Base-by-base conservation (phyloP, 2,888 invertebrate genomes). In the Liposcelis brunnea region DNA sequence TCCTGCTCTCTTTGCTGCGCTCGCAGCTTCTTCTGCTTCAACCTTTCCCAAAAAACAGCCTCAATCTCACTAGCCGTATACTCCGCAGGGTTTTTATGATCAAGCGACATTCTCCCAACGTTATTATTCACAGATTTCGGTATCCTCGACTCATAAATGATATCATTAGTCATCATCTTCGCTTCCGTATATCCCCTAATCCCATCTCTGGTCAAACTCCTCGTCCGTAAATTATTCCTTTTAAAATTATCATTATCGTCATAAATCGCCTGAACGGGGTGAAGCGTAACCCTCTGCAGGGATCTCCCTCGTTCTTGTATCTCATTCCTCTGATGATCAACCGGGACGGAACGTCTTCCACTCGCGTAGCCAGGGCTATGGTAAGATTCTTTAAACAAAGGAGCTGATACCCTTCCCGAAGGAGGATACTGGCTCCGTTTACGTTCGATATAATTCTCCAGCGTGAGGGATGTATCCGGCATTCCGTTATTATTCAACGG, bases 21-120 rank as follows among this genome's bases (percentile, higher is more conserved):
- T 14, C 21, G 3, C n/a, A 40, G 10, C 19, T 40, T 40, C 21
- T 40, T 40, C 19, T 40, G 40, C 40, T 40, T 40, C 40, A 40
- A 19, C 15, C 40, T 16, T n/a, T 40, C 40, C 40, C 40, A 40
- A 40, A 40, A 40, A 15, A 40, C 19, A 7, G 40, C 40, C 11
- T 40, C 40, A 10, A 40, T 40, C 21, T 40, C 40, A 11, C 18
- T 40, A 5, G 40, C 19, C 19, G 40, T 19, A 11, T 40, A 40
- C 26, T 26, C 26, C 26, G 26, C 26, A 7, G 40, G 16, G 16
- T 16, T 16, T 16, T 16, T 35, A 16, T 14, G 10, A 40, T 40
- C 40, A n/a, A n/a, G n/a, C 26, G 8, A 26, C 26, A 8, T 26
- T 8, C 26, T 26, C 26, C 26, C 8, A 26, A 8, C 26, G 26